A percentile compares a stretch with the other conserved stretches of the same genome.
Evolutionary conservation across 2,113 vertebrate genomes (phyloP).

Genomic region (Lagenorhynchus albirostris): DNA sequence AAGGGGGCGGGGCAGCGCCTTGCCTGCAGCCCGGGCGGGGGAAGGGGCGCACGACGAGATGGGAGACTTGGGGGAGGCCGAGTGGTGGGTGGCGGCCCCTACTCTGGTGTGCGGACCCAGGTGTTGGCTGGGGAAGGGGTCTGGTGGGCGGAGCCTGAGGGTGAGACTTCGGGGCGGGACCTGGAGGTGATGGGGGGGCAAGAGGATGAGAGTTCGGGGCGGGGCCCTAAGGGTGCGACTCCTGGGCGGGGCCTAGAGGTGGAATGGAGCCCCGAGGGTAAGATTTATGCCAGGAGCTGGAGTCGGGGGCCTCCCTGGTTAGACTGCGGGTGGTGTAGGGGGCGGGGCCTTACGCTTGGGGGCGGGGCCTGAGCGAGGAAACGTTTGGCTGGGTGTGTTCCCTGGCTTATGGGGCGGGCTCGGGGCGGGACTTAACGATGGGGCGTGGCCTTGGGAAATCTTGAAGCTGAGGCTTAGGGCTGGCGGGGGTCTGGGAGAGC

Average conservation of each 20-base stretch:
- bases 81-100: neutral
- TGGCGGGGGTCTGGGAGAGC: neutral
- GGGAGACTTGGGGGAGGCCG: neutral
- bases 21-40: neutral
- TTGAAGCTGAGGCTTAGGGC: neutral
- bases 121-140: neutral
- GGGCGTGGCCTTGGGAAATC: neutral
- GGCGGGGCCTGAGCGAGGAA: neutral
- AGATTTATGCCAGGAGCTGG: fast-evolving
- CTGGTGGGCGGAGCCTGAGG: neutral
- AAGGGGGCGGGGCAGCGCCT: conserved; percentile 54
- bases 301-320: neutral
- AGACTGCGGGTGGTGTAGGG: neutral
- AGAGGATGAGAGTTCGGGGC: neutral
- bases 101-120: neutral
- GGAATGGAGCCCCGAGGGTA: neutral
- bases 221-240: neutral
- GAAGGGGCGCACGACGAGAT: neutral
- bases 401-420: neutral
- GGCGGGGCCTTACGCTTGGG: neutral
- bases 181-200: neutral
- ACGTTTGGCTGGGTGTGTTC: neutral
- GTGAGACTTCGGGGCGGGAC: neutral
- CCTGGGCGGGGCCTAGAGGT: neutral
- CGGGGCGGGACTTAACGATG: neutral